Percentiles rank a stretch among this genome's conserved stretches.
phyloP scores from a whole-genome alignment of 1,140 invertebrate species.

The Cyclargus thomasi region DNA sequence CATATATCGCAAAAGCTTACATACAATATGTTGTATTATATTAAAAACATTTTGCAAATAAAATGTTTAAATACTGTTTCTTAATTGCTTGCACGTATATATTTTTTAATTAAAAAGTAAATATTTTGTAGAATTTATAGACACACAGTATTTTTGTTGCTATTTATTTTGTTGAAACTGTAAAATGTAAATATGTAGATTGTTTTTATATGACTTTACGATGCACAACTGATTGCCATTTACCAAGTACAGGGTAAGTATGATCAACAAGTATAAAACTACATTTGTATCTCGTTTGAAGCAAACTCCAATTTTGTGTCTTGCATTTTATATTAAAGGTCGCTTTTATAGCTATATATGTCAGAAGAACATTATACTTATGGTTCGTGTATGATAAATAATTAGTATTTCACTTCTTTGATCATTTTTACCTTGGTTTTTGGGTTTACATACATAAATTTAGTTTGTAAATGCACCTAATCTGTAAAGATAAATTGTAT shows the following conservation, averaged over 20 bases:
- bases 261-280: not conserved
- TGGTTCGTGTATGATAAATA: not conserved
- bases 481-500: not conserved
- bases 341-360: not conserved
- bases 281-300: not conserved
- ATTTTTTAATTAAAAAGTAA: not conserved
- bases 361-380: not conserved
- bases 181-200: not conserved
- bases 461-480: not conserved
- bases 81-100: not conserved
- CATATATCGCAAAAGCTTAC: too few species aligned
- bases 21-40: too few species aligned
- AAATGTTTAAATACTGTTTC: constrained; percentile 5
- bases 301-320: not conserved
- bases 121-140: not conserved
- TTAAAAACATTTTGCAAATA: not conserved
- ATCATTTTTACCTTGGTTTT: not conserved
- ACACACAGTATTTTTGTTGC: constrained; percentile 5
- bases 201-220: not conserved
- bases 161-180: not conserved
- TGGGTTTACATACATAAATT: not conserved
- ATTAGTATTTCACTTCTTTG: not conserved
- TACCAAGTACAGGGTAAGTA: not conserved
- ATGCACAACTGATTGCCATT: constrained; percentile 1
- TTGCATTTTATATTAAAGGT: not conserved